Evolutionary conservation across 2,888 invertebrate species (phyloP).

Genomic region (Sepioteuthis lessoniana): DNA sequence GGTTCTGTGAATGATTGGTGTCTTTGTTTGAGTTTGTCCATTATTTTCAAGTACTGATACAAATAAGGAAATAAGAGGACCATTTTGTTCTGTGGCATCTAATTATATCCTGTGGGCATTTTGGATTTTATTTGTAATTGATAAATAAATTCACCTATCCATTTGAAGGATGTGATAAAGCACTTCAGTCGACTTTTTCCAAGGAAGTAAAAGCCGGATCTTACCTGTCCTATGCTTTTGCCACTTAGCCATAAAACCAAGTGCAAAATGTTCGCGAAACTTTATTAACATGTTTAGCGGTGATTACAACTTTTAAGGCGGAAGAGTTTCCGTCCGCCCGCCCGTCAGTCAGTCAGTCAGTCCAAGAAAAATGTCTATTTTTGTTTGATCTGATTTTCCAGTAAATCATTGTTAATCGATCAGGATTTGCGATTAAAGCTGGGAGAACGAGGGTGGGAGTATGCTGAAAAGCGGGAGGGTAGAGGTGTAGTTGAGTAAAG

Average conservation of each 20-base stretch:
- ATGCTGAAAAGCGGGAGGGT: not conserved
- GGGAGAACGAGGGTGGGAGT: no score
- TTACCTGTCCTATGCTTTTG: not conserved
- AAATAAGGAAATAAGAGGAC: no score
- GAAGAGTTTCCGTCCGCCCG: not conserved
- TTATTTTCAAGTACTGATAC: no score
- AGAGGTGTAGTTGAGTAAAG: not conserved
- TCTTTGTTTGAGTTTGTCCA: no score
- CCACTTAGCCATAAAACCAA: not conserved
- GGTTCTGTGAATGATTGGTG: no score
- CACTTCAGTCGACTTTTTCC: no score
- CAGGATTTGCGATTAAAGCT: not conserved
- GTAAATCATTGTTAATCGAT: constrained; percentile 16
- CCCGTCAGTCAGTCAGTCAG: not conserved
- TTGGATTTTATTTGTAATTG: no score
- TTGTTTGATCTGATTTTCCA: not conserved
- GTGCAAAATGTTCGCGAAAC: not conserved
- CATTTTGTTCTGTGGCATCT: no score
- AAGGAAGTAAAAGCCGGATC: no score
- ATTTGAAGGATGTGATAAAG: no score
- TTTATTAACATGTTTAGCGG: constrained; percentile 21
- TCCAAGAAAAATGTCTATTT: not conserved
- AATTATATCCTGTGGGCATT: no score
- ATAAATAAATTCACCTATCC: no score
- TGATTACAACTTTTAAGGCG: constrained; percentile 21